Evolutionary conservation across 2,888 invertebrate genomes (phyloP), one percentile per base, ranked within the genome.

Genomic region (Lordiphosa andalusiaca): DNA sequence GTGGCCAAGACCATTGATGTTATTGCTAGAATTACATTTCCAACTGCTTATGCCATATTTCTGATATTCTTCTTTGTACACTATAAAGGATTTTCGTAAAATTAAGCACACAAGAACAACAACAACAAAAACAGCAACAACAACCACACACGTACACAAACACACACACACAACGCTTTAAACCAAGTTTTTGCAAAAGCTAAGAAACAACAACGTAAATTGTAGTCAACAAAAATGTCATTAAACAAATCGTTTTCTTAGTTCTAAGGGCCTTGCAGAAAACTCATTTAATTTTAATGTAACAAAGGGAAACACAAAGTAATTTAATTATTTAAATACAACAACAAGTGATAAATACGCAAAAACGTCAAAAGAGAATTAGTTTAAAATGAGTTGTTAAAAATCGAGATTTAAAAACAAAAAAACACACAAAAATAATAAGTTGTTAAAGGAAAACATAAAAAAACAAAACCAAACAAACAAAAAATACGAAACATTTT

Each of bases 1-100:
- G 96, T 97, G 86, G 97, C 97, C 82, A 97, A 97, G 91, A 96
- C 96, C 63, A 97, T 97, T 90, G 96, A 97, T 91, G 96, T 96
- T 84, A 96, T 97, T 89, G 96, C 97, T 64, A 93, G 97, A 90
- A 95, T 97, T 90, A 96, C 96, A 84, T 97, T 97, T 92, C 97
- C 97, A 83, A 94, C 95, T 84, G 96, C 97, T 88, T 97, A 96
- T 91, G 94, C 96, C 89, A 94, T 96, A 89, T 97, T 97, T 91
- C 93, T 97, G 87, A 95, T 96, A 90, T 97, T 96, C 92, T 97
- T 97, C 93, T 97, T 97, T 92, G 95, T 96, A 88, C 96, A 96
- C 92, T 96, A 96, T 91, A 96, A 95, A 91, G 95, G 95, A 91
- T 95, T 94, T 86, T 89, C 90, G 84, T 90, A 90, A 87, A 80